phyloP scores from a whole-genome alignment of 2,797 vertebrate genomes.

The Hydrolagus colliei region DNA sequence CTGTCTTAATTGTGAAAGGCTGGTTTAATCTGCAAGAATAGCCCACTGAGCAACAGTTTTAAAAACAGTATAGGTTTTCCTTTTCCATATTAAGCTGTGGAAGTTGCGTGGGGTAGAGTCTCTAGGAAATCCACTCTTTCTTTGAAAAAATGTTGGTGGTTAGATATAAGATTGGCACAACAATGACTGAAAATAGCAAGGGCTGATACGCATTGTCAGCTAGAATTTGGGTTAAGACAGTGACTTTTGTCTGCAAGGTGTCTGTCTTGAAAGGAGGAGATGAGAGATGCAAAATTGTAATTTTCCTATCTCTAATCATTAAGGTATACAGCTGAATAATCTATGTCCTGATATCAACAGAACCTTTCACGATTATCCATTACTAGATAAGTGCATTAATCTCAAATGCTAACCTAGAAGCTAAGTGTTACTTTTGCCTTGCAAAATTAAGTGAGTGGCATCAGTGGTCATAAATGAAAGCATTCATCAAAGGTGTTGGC shows the following conservation, averaged over 20 bases:
- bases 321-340: slow-evolving; percentile 72
- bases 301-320: slow-evolving; percentile 75
- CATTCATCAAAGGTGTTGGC: slow-evolving; percentile 73
- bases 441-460: slow-evolving; percentile 69
- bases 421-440: slow-evolving; percentile 63
- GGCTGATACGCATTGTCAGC: slow-evolving; percentile 98
- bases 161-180: slow-evolving; percentile 98
- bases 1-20: slow-evolving; percentile 76
- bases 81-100: slow-evolving; percentile 82
- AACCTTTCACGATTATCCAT: slow-evolving; percentile 81
- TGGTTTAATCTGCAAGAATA: slow-evolving; percentile 57
- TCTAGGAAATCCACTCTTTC: slow-evolving; percentile 99
- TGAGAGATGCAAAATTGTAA: slow-evolving; percentile 83
- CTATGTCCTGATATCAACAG: slow-evolving; percentile 64
- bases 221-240: slow-evolving; percentile 96
- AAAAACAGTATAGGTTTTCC: slow-evolving; percentile 68
- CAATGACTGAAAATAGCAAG: slow-evolving; percentile 96
- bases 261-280: slow-evolving; percentile 80
- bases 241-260: slow-evolving; percentile 95
- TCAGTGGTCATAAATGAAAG: slow-evolving; percentile 65
- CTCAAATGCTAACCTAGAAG: slow-evolving; percentile 63
- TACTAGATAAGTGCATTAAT: slow-evolving; percentile 53
- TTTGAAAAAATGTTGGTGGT: slow-evolving; percentile 98
- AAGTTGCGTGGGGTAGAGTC: slow-evolving; percentile 97
- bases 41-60: slow-evolving; percentile 64